These are phyloP conservation scores for Physocephala rufipes DNA, from an alignment of 2,888 invertebrate species.

Conservation along the genomic window DNA sequence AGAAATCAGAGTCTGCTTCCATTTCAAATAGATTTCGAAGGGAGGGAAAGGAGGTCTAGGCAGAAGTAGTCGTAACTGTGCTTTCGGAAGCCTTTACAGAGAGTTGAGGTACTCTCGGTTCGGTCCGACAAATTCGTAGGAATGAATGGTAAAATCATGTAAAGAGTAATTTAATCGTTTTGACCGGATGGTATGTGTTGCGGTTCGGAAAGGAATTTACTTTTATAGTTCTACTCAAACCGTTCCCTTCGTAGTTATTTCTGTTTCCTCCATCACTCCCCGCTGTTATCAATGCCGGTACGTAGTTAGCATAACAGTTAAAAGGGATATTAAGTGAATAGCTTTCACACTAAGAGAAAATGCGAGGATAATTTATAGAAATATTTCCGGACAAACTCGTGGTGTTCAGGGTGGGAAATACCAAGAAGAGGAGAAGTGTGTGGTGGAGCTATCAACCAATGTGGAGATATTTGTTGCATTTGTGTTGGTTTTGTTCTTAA, in stretches of 20 bases:
- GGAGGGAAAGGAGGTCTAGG: not conserved
- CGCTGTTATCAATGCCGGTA: no score
- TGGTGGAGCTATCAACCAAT: not conserved
- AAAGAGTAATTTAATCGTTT: constrained; percentile 38
- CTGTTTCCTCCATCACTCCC: not conserved
- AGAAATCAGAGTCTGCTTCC: constrained; percentile 44
- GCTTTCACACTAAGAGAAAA: constrained; percentile 22
- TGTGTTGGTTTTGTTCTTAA: constrained; percentile 7
- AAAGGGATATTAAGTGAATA: constrained; percentile 32
- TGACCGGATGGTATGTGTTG: constrained; percentile 34
- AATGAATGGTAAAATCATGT: constrained; percentile 26
- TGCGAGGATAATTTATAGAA: constrained; percentile 36
- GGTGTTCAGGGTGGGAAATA: not conserved
- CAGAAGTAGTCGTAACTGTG: no score
- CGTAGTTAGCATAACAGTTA: constrained; percentile 24
- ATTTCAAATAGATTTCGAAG: constrained; percentile 18
- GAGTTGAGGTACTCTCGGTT: no score
- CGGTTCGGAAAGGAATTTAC: constrained; percentile 14
- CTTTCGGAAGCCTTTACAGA: no score
- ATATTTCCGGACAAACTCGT: constrained; percentile 29
- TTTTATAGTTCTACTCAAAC: not conserved
- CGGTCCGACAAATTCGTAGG: constrained; percentile 23
- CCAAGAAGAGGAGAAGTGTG: no score
- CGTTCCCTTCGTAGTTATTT: not conserved
- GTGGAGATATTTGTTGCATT: not conserved